Percentiles rank a stretch among this genome's conserved stretches.
Evolutionary conservation across 2,113 vertebrate species (phyloP).

Genomic region (Bothrops jararaca): DNA sequence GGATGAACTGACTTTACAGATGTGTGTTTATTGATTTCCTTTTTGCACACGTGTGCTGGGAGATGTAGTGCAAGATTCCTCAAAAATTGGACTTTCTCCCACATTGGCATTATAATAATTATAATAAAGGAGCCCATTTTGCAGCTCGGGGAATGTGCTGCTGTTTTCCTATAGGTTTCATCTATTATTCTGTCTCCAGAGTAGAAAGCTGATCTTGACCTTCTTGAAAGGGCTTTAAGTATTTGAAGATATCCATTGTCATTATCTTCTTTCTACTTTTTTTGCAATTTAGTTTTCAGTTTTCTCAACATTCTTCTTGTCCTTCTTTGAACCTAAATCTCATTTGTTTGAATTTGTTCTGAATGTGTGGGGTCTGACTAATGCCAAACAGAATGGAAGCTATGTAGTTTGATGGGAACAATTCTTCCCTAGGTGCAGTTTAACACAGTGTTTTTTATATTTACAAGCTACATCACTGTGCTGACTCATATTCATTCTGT

Average conservation of each 20-base stretch:
- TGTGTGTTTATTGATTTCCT: not conserved
- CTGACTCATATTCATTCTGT: not conserved
- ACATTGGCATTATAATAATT: not conserved
- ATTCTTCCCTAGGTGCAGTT: not conserved
- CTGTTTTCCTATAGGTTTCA: not conserved
- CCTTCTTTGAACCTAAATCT: not conserved
- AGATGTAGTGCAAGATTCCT: not conserved
- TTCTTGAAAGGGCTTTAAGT: not conserved
- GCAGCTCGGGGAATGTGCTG: not conserved
- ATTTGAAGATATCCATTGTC: not conserved
- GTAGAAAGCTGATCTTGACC: not conserved
- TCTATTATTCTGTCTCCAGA: not conserved
- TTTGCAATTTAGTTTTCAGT: conserved; percentile 45
- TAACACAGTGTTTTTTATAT: not conserved
- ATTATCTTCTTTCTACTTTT: conserved; percentile 40
- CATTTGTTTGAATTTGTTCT: not conserved
- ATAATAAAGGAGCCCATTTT: not conserved
- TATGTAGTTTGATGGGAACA: not conserved
- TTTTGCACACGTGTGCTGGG: not conserved
- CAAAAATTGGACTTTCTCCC: not conserved
- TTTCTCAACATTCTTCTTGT: conserved; percentile 31
- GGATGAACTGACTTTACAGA: not conserved
- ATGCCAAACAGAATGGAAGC: not conserved
- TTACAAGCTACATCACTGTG: not conserved
- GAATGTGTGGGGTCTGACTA: not conserved